These are phyloP conservation scores for Aporrectodea caliginosa DNA, from an alignment of 1,140 invertebrate species.

Conservation along the genomic window DNA sequence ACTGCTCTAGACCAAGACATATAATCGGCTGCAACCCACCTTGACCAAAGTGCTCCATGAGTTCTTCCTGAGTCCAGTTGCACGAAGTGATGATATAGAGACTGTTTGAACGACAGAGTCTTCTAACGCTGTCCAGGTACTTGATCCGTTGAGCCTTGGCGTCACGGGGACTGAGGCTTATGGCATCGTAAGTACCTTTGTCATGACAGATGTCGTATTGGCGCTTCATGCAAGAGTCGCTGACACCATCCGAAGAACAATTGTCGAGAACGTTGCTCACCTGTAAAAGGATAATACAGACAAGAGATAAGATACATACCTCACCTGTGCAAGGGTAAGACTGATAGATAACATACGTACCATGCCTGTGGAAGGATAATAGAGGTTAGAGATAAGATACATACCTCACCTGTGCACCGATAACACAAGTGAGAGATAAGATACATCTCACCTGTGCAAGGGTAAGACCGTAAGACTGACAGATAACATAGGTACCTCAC, in stretches of 20 bases:
- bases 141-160: slow-evolving; percentile 62
- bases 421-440: no score
- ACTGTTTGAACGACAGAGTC: slow-evolving; percentile 63
- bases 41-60: slow-evolving; percentile 67
- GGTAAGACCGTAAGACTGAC: no score
- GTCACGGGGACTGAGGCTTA: slow-evolving; percentile 72
- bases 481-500: no score
- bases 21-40: slow-evolving; percentile 38
- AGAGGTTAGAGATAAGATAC: no score
- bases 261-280: slow-evolving; percentile 61
- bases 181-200: slow-evolving; percentile 91
- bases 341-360: no score
- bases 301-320: no score
- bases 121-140: slow-evolving; percentile 67
- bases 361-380: no score
- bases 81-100: slow-evolving; percentile 84
- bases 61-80: slow-evolving; percentile 86
- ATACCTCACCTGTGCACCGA: no score
- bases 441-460: no score
- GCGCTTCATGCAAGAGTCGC: slow-evolving; percentile 24
- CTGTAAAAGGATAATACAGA: slow-evolving; percentile 44
- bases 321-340: no score
- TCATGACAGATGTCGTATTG: slow-evolving; percentile 62
- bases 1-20: background rate
- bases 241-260: slow-evolving; percentile 23